Evolutionary conservation across 92 coral and sea anemone species (phyloP), one percentile per base, ranked within the genome.

Genomic region (Umimayanthus kanabou): DNA sequence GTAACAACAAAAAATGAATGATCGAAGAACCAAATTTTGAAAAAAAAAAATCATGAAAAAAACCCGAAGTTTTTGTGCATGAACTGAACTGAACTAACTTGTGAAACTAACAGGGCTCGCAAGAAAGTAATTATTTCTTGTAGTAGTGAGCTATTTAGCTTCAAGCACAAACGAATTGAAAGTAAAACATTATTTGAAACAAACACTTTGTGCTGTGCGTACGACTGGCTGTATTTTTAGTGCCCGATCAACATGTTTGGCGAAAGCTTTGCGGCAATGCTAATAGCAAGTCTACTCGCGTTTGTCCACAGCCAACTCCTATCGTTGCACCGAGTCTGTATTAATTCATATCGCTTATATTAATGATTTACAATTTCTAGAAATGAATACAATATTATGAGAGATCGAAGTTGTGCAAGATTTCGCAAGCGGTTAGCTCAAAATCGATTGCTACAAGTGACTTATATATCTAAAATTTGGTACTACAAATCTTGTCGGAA

Each of bases 1-100:
- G 78, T 83, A 83, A 83, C 39, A 83, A 83, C 87, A 71, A 83
- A 83, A 83, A 71, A 69, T 70, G n/a, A 82, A 8, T 82, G 65
- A 82, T 20, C 42, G 65, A 20, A 50, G 76, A 57, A 47, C 76
- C 61, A 83, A 49, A 83, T 83, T 83, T 83, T 83, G 39, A 73
- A 70, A 42, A 83, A 82, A 65, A 65, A 83, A 69, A 25, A n/a
- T 65, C 20, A 23, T 18, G 47, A 69, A 30, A 49, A 47, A 69
- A 23, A 33, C 37, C 37, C 37, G 37, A 29, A 28, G 65, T 42
- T 18, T 47, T 45, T 83, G 87, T 83, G 87, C 78, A 28, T 40
- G 64, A 25, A 69, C 43, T 83, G 43, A 83, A 71, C 45, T 43
- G 64, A 40, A 13, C 58, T 39, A 70, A 57, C 23, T 82, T 82